Evolutionary conservation across 2,888 invertebrate genomes (phyloP).

Genomic region (Temnothorax ravouxi): DNA sequence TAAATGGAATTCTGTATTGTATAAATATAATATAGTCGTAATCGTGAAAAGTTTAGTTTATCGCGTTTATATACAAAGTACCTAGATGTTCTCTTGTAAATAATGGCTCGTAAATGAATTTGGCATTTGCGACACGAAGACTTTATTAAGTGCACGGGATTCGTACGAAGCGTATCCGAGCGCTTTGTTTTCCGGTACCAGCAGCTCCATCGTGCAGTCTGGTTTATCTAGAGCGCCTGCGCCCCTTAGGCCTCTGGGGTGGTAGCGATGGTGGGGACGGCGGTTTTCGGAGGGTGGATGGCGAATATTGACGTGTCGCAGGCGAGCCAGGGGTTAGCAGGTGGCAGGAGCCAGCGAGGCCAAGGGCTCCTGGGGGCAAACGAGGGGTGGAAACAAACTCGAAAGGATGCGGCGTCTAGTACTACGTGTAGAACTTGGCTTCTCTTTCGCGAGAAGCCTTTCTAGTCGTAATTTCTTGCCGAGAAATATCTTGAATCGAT

Average conservation of each 20-base stretch:
- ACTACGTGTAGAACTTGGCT: conserved; percentile 50
- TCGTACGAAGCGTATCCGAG: conserved; percentile 24
- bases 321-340: conserved; percentile 81
- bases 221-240: conserved; percentile 65
- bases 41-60: conserved; percentile 5
- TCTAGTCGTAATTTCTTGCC: neutral
- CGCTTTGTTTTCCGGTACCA: conserved; percentile 41
- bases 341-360: conserved; percentile 79
- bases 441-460: conserved; percentile 37
- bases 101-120: conserved; percentile 29
- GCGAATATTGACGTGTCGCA: conserved; percentile 83
- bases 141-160: conserved; percentile 31
- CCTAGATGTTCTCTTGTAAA: neutral
- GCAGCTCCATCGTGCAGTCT: conserved; percentile 37
- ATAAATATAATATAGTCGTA: neutral
- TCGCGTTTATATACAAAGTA: neutral
- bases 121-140: neutral
- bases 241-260: conserved; percentile 48
- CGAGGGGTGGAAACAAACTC: conserved; percentile 59
- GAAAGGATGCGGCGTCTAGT: conserved; percentile 49
- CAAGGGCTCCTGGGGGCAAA: conserved; percentile 76
- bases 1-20: neutral
- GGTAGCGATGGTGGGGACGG: conserved; percentile 53
- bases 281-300: conserved; percentile 72
- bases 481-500: conserved; percentile 42